Conservation (phyloP, 2,113 vertebrate genomes). For the Lagenorhynchus albirostris region DNA sequence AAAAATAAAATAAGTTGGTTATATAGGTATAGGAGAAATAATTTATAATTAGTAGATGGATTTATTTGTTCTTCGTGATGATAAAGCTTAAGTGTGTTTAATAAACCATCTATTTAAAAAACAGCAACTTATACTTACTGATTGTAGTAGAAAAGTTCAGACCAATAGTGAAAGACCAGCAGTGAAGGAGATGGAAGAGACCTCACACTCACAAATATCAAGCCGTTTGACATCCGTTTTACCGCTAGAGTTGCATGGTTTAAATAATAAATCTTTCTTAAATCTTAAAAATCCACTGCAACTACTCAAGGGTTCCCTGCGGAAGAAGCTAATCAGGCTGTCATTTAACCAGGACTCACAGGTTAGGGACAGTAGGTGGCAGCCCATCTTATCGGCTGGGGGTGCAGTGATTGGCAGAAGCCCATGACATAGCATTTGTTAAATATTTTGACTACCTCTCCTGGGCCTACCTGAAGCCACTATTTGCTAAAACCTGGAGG, state of each 20-base stretch:
- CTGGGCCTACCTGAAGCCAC: neutral
- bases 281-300: neutral
- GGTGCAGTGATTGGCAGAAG: neutral
- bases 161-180: neutral
- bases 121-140: neutral
- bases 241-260: neutral
- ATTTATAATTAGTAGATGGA: neutral
- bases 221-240: neutral
- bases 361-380: neutral
- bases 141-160: neutral
- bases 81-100: neutral
- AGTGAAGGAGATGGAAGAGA: neutral
- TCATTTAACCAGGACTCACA: neutral
- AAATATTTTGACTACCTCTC: neutral
- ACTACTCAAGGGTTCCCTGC: neutral
- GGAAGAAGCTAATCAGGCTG: neutral
- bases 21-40: neutral
- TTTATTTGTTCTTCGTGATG: slow-evolving; percentile 4
- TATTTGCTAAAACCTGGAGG: neutral
- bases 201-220: neutral
- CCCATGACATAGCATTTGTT: neutral
- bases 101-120: neutral
- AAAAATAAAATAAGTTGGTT: neutral
- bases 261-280: neutral
- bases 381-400: neutral